phyloP scores from a whole-genome alignment of 37 sponge, comb jelly and placozoan genomes.

The Oscarella lobularis region DNA sequence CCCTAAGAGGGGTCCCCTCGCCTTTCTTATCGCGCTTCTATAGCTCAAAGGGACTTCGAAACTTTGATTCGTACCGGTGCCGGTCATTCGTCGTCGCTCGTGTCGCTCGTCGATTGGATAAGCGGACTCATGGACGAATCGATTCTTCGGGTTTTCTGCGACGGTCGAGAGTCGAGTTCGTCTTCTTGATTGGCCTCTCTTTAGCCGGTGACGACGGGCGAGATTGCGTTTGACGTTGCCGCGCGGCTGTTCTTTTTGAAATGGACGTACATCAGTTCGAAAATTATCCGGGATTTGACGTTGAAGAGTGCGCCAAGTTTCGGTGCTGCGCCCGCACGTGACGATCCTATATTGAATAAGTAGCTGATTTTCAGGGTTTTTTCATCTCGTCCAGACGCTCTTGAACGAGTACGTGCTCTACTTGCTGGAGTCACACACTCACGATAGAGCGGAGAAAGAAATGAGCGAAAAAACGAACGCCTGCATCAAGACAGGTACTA shows the following conservation, averaged over 20 bases:
- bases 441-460: background rate
- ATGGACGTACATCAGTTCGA: background rate
- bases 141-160: background rate
- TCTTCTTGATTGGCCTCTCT: no score
- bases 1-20: no score
- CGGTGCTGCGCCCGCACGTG: background rate
- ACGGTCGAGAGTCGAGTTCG: no score
- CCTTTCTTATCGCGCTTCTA: no score
- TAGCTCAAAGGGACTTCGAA: background rate
- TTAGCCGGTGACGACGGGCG: background rate
- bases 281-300: conserved; percentile 1
- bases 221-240: background rate
- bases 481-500: background rate
- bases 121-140: background rate
- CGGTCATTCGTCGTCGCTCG: background rate
- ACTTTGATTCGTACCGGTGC: no score
- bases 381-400: background rate
- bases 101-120: background rate
- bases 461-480: background rate
- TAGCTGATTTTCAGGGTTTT: background rate
- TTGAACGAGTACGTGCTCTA: background rate
- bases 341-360: background rate
- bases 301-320: conserved; percentile 1
- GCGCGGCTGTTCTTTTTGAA: background rate
- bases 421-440: background rate